Evolutionary conservation across 2,113 vertebrate species (phyloP), one percentile per base, ranked within the genome.

Genomic region (Festucalex cinctus): DNA sequence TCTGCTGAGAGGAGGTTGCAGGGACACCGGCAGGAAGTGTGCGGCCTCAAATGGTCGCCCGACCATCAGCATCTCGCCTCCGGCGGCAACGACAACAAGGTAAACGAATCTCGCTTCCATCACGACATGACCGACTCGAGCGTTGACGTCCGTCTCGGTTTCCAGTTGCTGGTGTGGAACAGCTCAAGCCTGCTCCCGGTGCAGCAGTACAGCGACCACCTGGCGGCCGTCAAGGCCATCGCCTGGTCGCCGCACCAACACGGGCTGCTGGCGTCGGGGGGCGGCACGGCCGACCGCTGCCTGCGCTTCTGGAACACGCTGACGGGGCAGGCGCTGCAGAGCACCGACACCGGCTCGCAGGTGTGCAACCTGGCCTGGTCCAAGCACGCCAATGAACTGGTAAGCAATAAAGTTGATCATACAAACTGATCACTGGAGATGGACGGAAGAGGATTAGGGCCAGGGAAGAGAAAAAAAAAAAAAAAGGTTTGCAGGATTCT

Each of bases 361-460:
- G 92, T 93, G 75, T 93, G 92, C 89, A 93, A 93, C 86, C 83
- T 93, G 82, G 92, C 92, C 19, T 93, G 92, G 92, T 93, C 92
- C 81, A 93, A 93, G 71, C 91, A 93, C 8, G 91, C 92, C 81
- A 93, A 93, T 28, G 92, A 93, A 57, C 89, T 93, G 92, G 92
- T 93, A 82, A 92, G 91, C 36, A 41, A 6, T 13, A 12, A 12
- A 32, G 4, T 32, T 2, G 28, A 32, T 32, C 28, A 32, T 32
- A 4, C 28, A 4, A 2, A 32, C 4, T 32, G 28, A 32, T 32
- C 4, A 32, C 28, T 32, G 28, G 28, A 32, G 28, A 32, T n/a
- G n/a, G n/a, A n/a, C n/a, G n/a, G n/a, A n/a, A n/a, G n/a, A n/a
- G n/a, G n/a, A n/a, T n/a, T n/a, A n/a, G n/a, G n/a, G n/a, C n/a